Evolutionary conservation across 1,140 invertebrate genomes (phyloP), one percentile per base, ranked within the genome.

Genomic region (Platorchestia sp.): DNA sequence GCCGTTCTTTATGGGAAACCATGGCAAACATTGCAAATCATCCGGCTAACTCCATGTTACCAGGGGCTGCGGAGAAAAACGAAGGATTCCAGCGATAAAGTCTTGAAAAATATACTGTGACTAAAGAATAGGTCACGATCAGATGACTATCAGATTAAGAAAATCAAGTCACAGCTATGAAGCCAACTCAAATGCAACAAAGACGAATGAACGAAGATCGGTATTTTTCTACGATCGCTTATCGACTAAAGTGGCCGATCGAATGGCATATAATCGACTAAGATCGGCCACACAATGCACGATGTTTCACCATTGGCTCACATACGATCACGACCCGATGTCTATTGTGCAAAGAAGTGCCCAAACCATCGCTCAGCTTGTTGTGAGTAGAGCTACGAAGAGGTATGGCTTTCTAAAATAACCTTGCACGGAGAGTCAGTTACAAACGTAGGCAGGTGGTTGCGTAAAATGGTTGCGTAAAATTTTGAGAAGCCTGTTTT

Each of bases 161-260:
- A 75, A 75, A 75, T 75, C 59, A 75, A 75, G 59, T 75, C 59
- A 75, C 59, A 75, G 59, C 59, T 22, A 36, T 75, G 59, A 75
- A 75, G 59, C 27, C 59, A 75, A 75, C 59, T 75, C 59, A 75
- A 36, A 75, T 75, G 59, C 59, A 75, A 75, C 87, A 14, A 89
- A 89, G 43, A 89, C n/a, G 87, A 89, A 42, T 89, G 87, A 44
- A 42, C 41, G n/a, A 42, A 5, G 36, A 89, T 41, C 87, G 87
- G 87, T 44, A 44, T 89, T 89, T 89, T 89, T 89, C 87, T 42
- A 44, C 87, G 87, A 89, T 89, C 87, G 43, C 91, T 93, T 93
- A 93, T 93, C 91, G 40, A 47, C 43, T 44, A 93, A 93, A 42
- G 91, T 44, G 45, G 91, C 45, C 45, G 91, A 93, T 93, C 91